Percentiles rank a stretch among this genome's conserved stretches.
phyloP scores from a whole-genome alignment of 2,113 vertebrate genomes.

The Pseudolaguvia tuberculata region DNA sequence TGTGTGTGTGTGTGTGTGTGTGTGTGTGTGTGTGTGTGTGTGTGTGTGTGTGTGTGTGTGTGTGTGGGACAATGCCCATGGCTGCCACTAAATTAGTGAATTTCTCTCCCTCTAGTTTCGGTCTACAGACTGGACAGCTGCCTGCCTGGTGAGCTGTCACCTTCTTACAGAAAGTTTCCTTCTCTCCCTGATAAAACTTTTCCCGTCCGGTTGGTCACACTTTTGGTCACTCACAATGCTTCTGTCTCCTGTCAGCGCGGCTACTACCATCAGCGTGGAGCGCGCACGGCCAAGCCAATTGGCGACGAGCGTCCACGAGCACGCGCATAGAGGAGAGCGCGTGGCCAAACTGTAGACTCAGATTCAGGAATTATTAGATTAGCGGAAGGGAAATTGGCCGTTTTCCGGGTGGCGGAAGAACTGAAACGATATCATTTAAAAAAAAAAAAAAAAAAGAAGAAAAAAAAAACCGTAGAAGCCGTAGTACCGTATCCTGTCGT shows the following conservation, averaged over 20 bases:
- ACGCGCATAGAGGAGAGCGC: background rate
- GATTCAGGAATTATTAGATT: too few species aligned
- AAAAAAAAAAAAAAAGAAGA: too few species aligned
- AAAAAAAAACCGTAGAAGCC: too few species aligned
- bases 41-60: conserved; percentile 51
- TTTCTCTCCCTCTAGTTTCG: conserved; percentile 57
- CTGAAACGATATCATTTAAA: too few species aligned
- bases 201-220: conserved; percentile 48
- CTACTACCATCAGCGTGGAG: conserved; percentile 79
- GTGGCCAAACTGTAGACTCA: background rate
- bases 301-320: conserved; percentile 61
- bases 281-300: conserved; percentile 65
- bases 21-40: conserved; percentile 49
- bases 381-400: too few species aligned
- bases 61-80: conserved; percentile 61
- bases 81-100: conserved; percentile 81
- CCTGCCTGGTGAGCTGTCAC: conserved; percentile 85
- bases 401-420: background rate
- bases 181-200: conserved; percentile 78
- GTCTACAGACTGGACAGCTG: conserved; percentile 53
- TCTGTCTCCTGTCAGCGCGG: conserved; percentile 85
- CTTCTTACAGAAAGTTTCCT: conserved; percentile 83
- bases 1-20: conserved; percentile 51
- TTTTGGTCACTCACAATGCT: too few species aligned
- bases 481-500: too few species aligned